These are phyloP conservation scores for Pollenia griseotomentosa DNA, from an alignment of 2,888 invertebrate genomes.

Conservation along the genomic window DNA sequence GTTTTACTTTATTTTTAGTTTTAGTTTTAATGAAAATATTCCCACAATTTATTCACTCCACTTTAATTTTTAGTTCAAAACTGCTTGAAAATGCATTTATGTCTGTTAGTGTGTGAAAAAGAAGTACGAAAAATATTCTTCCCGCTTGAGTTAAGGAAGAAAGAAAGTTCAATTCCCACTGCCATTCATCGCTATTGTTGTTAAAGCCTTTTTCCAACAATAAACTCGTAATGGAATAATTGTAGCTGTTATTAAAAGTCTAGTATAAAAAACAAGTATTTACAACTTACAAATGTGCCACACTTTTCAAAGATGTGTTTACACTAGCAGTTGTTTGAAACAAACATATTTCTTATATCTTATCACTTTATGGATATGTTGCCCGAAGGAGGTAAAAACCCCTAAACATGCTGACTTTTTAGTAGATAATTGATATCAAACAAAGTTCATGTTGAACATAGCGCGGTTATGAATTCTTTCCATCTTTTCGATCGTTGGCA, in stretches of 20 bases:
- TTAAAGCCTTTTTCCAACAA: slow-evolving; percentile 42
- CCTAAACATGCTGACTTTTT: no score
- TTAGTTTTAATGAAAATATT: slow-evolving; percentile 53
- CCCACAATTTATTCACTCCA: slow-evolving; percentile 64
- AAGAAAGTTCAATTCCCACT: slow-evolving; percentile 73
- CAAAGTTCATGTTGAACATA: no score
- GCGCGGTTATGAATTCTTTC: no score
- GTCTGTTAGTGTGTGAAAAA: slow-evolving; percentile 21
- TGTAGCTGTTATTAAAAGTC: slow-evolving; percentile 41
- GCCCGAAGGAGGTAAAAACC: background rate
- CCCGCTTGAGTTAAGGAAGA: slow-evolving; percentile 61
- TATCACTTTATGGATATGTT: background rate
- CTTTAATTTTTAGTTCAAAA: slow-evolving; percentile 50
- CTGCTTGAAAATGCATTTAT: slow-evolving; percentile 53
- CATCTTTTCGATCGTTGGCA: no score
- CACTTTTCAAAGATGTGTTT: slow-evolving; percentile 27
- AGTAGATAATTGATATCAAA: no score
- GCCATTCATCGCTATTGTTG: slow-evolving; percentile 17
- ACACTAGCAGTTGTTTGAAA: slow-evolving; percentile 8
- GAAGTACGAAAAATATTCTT: slow-evolving; percentile 52
- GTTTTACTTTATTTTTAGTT: slow-evolving; percentile 15
- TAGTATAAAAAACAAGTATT: slow-evolving; percentile 22
- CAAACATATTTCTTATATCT: background rate
- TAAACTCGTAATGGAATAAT: slow-evolving; percentile 37
- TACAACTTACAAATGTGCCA: slow-evolving; percentile 54